These are phyloP conservation scores for Drosophila tristis DNA, from an alignment of 1,140 invertebrate species.

Conservation along the genomic window DNA sequence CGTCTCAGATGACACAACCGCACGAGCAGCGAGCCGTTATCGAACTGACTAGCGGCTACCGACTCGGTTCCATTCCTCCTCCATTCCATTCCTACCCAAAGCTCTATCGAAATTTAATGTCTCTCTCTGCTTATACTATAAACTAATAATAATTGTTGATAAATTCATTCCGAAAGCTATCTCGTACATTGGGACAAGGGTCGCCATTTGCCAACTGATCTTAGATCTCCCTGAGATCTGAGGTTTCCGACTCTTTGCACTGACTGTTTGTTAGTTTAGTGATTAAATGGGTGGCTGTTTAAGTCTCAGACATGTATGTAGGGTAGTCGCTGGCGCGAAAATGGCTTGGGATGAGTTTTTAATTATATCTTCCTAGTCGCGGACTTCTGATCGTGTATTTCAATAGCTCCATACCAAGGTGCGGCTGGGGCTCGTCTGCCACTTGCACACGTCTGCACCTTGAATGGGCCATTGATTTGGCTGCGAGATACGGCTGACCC, in stretches of 20 bases:
- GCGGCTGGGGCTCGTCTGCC: not conserved
- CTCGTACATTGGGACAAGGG: constrained; percentile 17
- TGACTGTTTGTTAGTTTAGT: not conserved
- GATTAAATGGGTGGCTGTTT: not conserved
- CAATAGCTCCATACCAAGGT: constrained; percentile 22
- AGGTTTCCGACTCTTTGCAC: too few relatives aligned
- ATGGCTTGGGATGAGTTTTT: too few relatives aligned
- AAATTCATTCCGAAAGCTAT: constrained; percentile 20
- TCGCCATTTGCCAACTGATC: not conserved
- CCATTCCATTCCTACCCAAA: not conserved
- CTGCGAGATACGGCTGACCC: constrained; percentile 37
- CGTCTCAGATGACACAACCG: constrained; percentile 7
- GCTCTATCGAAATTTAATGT: constrained; percentile 21
- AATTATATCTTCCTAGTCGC: not conserved
- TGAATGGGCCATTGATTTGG: constrained; percentile 27
- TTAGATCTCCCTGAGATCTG: not conserved
- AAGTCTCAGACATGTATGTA: too few relatives aligned
- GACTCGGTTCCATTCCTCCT: too few relatives aligned
- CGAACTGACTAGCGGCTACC: constrained; percentile 26
- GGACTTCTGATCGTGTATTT: too few relatives aligned
- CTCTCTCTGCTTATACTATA: constrained; percentile 17
- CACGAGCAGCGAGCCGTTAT: not conserved
- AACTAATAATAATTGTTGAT: constrained; percentile 42
- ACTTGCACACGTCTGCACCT: constrained; percentile 31
- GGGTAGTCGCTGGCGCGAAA: too few relatives aligned